Conservation (phyloP, 2,888 invertebrate genomes). For the Parnassius orleans region DNA sequence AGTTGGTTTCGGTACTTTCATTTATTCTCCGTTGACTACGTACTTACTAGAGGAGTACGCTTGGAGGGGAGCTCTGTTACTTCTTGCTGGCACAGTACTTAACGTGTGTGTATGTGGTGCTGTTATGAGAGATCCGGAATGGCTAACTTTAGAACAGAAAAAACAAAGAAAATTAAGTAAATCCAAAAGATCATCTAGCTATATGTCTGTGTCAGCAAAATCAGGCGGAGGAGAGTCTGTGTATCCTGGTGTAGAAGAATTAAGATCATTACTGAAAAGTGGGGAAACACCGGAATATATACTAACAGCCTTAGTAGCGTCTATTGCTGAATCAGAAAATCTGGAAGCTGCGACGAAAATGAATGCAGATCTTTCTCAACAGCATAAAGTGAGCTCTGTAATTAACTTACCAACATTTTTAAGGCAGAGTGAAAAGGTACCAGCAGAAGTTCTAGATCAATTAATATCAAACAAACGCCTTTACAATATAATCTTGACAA, state of each 20-base stretch:
- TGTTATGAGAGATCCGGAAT: slow-evolving; percentile 93
- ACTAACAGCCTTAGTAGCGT: slow-evolving; percentile 82
- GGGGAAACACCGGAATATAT: slow-evolving; percentile 85
- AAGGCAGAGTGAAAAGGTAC: slow-evolving; percentile 87
- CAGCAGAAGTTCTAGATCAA: slow-evolving; percentile 86
- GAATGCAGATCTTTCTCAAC: slow-evolving; percentile 66
- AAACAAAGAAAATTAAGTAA: slow-evolving; percentile 77
- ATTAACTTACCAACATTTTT: slow-evolving; percentile 91
- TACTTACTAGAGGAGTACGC: slow-evolving; percentile 87
- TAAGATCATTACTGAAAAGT: slow-evolving; percentile 85
- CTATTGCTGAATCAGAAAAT: slow-evolving; percentile 77
- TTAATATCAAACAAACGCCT: slow-evolving; percentile 82
- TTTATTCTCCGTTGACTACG: slow-evolving; percentile 91
- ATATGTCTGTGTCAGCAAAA: slow-evolving; percentile 75
- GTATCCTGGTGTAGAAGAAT: slow-evolving; percentile 84
- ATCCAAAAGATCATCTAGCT: slow-evolving; percentile 75
- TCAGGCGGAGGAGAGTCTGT: slow-evolving; percentile 79
- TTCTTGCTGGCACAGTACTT: slow-evolving; percentile 91
- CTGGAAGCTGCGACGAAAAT: slow-evolving; percentile 69
- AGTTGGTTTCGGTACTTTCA: slow-evolving; percentile 93
- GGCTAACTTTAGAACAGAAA: slow-evolving; percentile 85
- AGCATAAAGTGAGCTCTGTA: slow-evolving; percentile 83
- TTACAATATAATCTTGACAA: slow-evolving; percentile 86
- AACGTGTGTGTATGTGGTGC: slow-evolving; percentile 93
- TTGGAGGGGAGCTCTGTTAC: slow-evolving; percentile 89